phyloP scores from a whole-genome alignment of 2,113 vertebrate genomes.

The Gambusia holbrooki region DNA sequence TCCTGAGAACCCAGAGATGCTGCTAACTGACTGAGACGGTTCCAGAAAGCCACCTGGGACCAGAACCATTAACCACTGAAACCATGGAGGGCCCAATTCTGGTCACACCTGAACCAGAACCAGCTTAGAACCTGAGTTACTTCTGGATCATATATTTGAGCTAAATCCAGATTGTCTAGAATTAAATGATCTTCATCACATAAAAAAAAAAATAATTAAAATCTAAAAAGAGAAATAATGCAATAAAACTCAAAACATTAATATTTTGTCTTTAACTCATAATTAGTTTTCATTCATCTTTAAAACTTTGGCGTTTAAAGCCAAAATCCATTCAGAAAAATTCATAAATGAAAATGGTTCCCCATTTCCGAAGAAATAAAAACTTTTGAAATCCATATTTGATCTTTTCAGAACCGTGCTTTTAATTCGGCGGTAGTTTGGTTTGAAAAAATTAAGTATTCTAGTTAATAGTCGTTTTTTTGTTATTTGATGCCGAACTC shows the following conservation, averaged over 20 bases:
- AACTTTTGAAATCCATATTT: rapidly evolving
- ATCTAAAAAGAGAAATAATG: too few relatives aligned
- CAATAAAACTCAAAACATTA: too few relatives aligned
- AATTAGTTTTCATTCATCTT: background rate
- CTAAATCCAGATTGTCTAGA: too few relatives aligned
- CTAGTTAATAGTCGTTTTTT: background rate
- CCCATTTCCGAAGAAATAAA: background rate
- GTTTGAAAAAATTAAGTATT: too few relatives aligned
- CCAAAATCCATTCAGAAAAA: slow-evolving; percentile 7
- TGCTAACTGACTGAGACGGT: too few relatives aligned
- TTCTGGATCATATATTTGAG: too few relatives aligned
- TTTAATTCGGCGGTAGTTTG: background rate
- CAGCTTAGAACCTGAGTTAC: background rate
- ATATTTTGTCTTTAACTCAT: background rate
- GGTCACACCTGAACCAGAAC: background rate
- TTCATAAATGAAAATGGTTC: background rate
- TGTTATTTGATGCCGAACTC: background rate
- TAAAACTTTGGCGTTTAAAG: background rate
- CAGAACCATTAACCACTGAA: too few relatives aligned
- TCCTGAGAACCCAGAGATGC: too few relatives aligned
- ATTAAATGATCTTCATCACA: too few relatives aligned
- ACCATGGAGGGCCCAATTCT: background rate
- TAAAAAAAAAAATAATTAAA: too few relatives aligned
- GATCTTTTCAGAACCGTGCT: rapidly evolving
- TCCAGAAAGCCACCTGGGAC: too few relatives aligned